Base-by-base conservation (phyloP, 2,888 invertebrate species). In the Caradrina clavipalpis region DNA sequence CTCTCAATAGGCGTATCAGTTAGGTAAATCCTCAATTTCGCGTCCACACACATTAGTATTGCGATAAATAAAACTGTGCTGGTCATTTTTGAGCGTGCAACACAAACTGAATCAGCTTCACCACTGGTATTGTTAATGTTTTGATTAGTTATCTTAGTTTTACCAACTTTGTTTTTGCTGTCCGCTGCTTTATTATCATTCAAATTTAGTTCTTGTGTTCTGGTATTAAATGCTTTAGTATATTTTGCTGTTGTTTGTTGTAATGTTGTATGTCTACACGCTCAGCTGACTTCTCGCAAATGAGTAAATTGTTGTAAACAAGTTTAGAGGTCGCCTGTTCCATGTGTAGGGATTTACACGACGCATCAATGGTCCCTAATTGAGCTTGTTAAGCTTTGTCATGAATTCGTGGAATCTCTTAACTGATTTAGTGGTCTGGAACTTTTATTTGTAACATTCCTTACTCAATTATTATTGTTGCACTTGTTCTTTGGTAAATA, bases 1-100 rank as follows among this genome's bases (percentile, higher is more conserved):
- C 85, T 88, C 61, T 92, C 87, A 71, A 94, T 83, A 0, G 94
- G 93, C 0, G 87, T 83, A 22, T 95, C 93, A 7, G 92, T 91
- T 49, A 92, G 63, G 49, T 87, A 90, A 66, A 93, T 87, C 19
- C 84, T 86, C 50, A 91, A 22, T 86, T 89, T 91, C 0, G 91
- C 91, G 49, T 91, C 81, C 19, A 88, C 89, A 78, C 83, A 83
- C n/a, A 89, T n/a, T 17, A 88, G 68, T 59, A 87, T 50, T 11
- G 83, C 49, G 6, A 83, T 51, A 45, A 85, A 80, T 73, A 87
- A 77, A 55, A 88, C 69, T 55, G 81, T 61, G 19, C 76, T 69
- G 65, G 65, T 77, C 86, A 90, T 89, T 84, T 80, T 86, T 80
- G 72, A 60, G 67, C 89, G 90, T 89, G 85, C 80, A 76, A 63